phyloP scores from a whole-genome alignment of 2,797 vertebrate species.

The Buphagus erythrorhynchus region DNA sequence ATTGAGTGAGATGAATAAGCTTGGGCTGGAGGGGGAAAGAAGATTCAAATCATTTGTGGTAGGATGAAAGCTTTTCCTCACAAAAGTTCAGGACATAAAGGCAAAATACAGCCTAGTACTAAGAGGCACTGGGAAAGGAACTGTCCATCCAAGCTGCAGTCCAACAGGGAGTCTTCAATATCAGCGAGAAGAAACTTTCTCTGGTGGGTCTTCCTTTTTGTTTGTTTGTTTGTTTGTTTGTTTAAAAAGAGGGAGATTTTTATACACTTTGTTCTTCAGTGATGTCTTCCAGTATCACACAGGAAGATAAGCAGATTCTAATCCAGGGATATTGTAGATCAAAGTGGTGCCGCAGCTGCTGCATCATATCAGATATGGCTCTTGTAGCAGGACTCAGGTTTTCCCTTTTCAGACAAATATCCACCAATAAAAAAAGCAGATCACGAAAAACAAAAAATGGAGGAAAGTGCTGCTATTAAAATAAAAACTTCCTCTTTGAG shows the following conservation, averaged over 20 bases:
- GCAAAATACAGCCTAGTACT: background rate
- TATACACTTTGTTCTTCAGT: background rate
- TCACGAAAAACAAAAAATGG: background rate
- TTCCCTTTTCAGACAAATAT: background rate
- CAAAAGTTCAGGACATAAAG: background rate
- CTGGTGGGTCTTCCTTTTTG: background rate
- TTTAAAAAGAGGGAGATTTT: background rate
- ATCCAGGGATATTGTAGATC: background rate
- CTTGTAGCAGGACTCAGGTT: background rate
- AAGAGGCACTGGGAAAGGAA: background rate
- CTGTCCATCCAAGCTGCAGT: background rate
- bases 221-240: background rate
- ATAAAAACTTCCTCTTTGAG: background rate
- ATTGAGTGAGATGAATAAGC: background rate
- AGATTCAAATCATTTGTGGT: background rate
- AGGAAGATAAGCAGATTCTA: background rate
- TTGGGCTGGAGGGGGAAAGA: background rate
- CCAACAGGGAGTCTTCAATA: background rate
- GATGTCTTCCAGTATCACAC: background rate
- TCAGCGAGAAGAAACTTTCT: background rate
- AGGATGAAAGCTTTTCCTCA: background rate
- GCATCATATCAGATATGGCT: accelerated
- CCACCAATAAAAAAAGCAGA: background rate
- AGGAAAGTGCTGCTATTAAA: background rate
- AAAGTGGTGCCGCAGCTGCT: background rate